These are phyloP conservation scores for Lottia scabra DNA, from an alignment of 2,888 invertebrate genomes.

Conservation along the genomic window DNA sequence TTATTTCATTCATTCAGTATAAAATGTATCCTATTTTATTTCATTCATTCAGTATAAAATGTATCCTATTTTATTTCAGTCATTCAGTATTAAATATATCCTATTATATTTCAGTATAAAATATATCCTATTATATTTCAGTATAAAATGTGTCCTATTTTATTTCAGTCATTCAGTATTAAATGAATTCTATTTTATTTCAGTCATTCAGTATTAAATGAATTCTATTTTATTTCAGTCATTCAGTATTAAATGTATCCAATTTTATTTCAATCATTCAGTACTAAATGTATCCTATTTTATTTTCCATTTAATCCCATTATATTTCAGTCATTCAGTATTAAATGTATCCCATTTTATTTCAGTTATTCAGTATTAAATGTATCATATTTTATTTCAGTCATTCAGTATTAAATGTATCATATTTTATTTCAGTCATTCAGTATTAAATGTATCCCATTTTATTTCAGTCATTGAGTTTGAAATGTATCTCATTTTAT, in stretches of 20 bases:
- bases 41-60: neutral
- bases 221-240: conserved; percentile 8
- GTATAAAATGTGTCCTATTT: neutral
- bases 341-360: no score
- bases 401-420: neutral
- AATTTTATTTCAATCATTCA: conserved; percentile 41
- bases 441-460: neutral
- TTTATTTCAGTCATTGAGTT: neutral
- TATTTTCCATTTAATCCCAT: no score
- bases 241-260: neutral
- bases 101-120: neutral
- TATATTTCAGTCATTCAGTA: no score
- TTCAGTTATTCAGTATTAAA: neutral
- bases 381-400: neutral
- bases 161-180: neutral
- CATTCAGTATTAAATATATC: neutral
- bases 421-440: neutral
- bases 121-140: neutral
- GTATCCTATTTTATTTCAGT: no score
- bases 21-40: no score
- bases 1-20: no score
- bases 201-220: conserved; percentile 49
- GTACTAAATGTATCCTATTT: conserved; percentile 41
- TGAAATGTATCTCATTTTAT: neutral
- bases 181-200: conserved; percentile 16